Conservation (phyloP, 2,113 vertebrate genomes). For the Crotophaga sulcirostris region DNA sequence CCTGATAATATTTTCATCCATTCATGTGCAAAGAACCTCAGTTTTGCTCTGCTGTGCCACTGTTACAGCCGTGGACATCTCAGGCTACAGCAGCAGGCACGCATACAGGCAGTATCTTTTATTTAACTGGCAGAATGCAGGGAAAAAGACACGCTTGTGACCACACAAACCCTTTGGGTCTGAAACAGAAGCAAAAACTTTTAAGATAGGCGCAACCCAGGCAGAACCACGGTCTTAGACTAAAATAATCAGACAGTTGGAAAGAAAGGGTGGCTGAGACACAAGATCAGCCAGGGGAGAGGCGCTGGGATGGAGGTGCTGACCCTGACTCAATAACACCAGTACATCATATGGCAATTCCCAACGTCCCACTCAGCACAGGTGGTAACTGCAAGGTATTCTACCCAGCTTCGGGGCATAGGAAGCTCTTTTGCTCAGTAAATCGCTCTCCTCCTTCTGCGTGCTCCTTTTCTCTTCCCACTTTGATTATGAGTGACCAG, state of each 20-base stretch:
- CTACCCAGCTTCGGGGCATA: background rate
- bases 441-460: background rate
- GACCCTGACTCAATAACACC: background rate
- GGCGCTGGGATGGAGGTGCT: background rate
- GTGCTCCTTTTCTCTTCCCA: background rate
- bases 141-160: background rate
- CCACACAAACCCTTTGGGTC: background rate
- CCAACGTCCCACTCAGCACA: rapidly evolving
- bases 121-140: background rate
- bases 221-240: background rate
- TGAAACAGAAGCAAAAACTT: background rate
- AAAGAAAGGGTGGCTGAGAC: background rate
- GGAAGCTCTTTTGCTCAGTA: background rate
- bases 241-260: background rate
- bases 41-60: background rate
- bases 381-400: background rate
- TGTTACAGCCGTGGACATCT: background rate
- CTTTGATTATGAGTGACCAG: background rate
- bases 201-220: background rate
- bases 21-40: background rate
- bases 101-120: background rate
- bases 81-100: background rate
- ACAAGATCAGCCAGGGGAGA: background rate
- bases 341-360: background rate
- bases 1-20: background rate